These are phyloP conservation scores for Eulacestoma nigropectus DNA, from an alignment of 2,113 vertebrate genomes.

Conservation along the genomic window DNA sequence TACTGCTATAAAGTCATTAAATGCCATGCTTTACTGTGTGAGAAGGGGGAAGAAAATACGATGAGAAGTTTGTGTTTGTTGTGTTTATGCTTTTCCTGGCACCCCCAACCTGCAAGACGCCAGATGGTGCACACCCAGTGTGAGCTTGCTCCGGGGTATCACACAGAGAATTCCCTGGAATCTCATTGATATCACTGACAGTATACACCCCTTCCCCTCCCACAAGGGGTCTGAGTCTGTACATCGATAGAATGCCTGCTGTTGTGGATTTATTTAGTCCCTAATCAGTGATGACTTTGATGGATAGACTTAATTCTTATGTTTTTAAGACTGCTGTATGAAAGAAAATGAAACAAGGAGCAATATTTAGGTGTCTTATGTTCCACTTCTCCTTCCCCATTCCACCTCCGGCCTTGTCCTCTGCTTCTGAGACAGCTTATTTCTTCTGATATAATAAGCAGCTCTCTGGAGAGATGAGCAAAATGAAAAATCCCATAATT, in stretches of 20 bases:
- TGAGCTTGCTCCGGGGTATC: background rate
- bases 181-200: background rate
- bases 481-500: slow-evolving; percentile 16
- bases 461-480: background rate
- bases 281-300: background rate
- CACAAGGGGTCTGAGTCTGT: background rate
- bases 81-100: background rate
- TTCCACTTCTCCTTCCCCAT: background rate
- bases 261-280: background rate
- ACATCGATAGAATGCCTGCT: background rate
- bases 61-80: background rate
- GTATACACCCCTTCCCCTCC: background rate
- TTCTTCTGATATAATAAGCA: background rate
- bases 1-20: background rate
- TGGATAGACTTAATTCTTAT: background rate
- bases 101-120: background rate
- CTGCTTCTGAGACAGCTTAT: background rate
- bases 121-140: background rate
- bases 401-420: background rate
- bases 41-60: background rate
- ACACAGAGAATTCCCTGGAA: background rate
- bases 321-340: background rate
- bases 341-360: background rate
- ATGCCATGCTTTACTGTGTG: background rate
- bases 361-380: background rate